A percentile compares a stretch with the other conserved stretches of the same genome.
phyloP scores from a whole-genome alignment of 2,888 invertebrate species.

The Chrysomela aeneicollis region DNA sequence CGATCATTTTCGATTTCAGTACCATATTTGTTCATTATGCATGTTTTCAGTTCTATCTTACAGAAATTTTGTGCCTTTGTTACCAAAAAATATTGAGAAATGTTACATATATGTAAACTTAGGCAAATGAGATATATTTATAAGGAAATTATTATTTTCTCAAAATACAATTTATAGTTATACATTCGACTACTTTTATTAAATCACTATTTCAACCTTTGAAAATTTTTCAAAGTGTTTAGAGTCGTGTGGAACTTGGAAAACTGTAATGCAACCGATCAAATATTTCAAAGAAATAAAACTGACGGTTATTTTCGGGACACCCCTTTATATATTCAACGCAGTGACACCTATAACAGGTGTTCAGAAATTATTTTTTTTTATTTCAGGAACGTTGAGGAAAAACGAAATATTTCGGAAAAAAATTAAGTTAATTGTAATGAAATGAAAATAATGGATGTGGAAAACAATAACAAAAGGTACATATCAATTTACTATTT shows the following conservation, averaged over 20 bases:
- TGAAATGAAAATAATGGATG: too few relatives aligned
- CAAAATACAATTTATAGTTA: conserved; percentile 51
- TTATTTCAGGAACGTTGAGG: too few relatives aligned
- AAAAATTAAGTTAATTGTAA: too few relatives aligned
- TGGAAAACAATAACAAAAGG: too few relatives aligned
- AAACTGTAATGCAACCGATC: too few relatives aligned
- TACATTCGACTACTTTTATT: conserved; percentile 15
- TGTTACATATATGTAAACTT: conserved; percentile 46
- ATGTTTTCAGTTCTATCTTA: conserved; percentile 36
- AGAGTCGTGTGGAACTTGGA: not conserved
- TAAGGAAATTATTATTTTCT: conserved; percentile 55
- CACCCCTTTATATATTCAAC: too few relatives aligned
- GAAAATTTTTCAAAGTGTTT: not conserved
- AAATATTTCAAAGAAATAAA: too few relatives aligned
- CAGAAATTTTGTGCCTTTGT: conserved; percentile 55
- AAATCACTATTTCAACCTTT: not conserved
- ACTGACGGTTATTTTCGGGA: too few relatives aligned
- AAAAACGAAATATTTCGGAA: too few relatives aligned
- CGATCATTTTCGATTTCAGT: conserved; percentile 13
- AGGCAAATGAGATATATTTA: conserved; percentile 53
- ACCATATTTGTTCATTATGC: conserved; percentile 15
- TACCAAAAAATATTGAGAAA: conserved; percentile 51
- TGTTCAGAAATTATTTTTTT: too few relatives aligned
- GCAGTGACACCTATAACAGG: too few relatives aligned
- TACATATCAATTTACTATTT: too few relatives aligned